These are phyloP conservation scores for Mamestra configurata DNA, from an alignment of 1,140 invertebrate species.

Conservation along the genomic window DNA sequence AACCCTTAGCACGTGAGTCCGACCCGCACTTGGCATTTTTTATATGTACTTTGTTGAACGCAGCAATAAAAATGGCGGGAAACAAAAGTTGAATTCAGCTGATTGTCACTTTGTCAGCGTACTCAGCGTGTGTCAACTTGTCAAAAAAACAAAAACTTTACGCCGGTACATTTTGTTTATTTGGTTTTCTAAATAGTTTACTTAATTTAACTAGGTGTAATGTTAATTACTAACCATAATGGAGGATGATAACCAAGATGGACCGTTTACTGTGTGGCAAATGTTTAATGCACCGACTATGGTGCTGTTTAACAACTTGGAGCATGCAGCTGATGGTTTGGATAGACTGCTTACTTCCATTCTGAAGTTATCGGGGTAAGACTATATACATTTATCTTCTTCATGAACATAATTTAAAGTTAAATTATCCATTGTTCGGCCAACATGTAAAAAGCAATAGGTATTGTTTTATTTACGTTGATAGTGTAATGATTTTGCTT, in stretches of 20 bases:
- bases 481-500: neutral
- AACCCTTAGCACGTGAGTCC: no score
- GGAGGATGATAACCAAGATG: constrained; percentile 80
- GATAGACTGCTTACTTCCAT: constrained; percentile 85
- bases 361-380: constrained; percentile 85
- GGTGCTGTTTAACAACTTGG: constrained; percentile 85
- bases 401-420: neutral
- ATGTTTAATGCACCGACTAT: constrained; percentile 87
- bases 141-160: neutral
- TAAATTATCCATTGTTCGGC: neutral
- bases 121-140: neutral
- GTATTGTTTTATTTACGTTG: neutral
- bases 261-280: constrained; percentile 88
- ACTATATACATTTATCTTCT: neutral
- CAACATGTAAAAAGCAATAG: neutral
- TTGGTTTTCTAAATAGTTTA: neutral
- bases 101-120: neutral
- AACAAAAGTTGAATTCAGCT: neutral
- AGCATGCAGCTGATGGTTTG: constrained; percentile 83
- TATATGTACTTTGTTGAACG: neutral
- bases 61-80: constrained; percentile 16
- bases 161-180: neutral
- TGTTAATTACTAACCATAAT: constrained; percentile 53
- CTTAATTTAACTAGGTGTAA: neutral
- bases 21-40: no score